phyloP scores from a whole-genome alignment of 2,113 vertebrate genomes.

The Regulus satrapa region DNA sequence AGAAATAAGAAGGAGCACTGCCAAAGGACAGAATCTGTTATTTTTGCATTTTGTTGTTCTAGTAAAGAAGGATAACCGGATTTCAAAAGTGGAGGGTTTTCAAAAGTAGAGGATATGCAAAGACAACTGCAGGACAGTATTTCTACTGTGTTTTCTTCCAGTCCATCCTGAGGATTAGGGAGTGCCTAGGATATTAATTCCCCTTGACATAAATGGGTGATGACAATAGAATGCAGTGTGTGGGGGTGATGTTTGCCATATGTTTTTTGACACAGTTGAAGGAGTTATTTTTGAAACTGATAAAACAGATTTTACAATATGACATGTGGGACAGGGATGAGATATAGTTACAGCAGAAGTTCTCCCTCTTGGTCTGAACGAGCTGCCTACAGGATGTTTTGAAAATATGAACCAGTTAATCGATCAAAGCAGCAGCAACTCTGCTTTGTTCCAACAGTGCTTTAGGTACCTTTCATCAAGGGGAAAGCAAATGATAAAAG shows the following conservation, averaged over 20 bases:
- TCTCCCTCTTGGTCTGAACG: not conserved
- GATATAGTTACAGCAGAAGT: not conserved
- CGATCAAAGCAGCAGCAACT: not conserved
- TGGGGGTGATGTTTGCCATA: not conserved
- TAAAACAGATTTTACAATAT: not conserved
- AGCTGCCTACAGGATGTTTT: not conserved
- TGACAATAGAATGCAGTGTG: not conserved
- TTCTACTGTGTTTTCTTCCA: conserved; percentile 26
- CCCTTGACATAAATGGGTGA: conserved; percentile 28
- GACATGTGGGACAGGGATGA: not conserved
- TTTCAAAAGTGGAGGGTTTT: conserved; percentile 18
- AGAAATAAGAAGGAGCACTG: not conserved
- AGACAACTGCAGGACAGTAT: conserved; percentile 9
- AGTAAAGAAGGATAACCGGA: not conserved
- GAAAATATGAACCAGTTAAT: not conserved
- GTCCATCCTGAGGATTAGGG: conserved; percentile 13
- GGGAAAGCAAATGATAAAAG: not conserved
- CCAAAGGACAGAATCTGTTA: not conserved
- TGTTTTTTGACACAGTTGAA: conserved; percentile 11
- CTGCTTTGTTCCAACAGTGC: not conserved
- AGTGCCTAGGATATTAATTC: conserved; percentile 11
- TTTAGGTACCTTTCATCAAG: not conserved
- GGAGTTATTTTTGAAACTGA: conserved; percentile 20
- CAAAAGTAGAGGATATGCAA: not conserved
- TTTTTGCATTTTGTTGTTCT: not conserved